Percentiles rank a stretch among this genome's conserved stretches.
These are phyloP conservation scores for Caradrina kadenii DNA, from an alignment of 2,888 invertebrate species.

Conservation along the genomic window DNA sequence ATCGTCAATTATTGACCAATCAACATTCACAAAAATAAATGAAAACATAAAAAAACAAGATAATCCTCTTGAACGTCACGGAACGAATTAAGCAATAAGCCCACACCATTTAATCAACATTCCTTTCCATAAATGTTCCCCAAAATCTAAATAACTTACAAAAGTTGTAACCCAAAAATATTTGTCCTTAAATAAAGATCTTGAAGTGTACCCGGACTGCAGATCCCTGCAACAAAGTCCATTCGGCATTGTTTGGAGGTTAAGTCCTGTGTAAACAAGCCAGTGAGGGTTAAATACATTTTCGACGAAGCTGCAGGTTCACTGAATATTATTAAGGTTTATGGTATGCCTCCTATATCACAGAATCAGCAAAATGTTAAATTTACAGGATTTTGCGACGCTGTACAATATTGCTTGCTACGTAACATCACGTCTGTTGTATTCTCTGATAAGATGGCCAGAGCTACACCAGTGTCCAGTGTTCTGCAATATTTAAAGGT, in stretches of 20 bases:
- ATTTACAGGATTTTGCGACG: conserved; percentile 1
- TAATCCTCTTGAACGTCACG: not conserved
- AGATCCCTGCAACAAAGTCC: conserved; percentile 29
- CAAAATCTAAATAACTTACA: not conserved
- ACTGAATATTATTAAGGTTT: conserved; percentile 41
- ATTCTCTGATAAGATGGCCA: not conserved
- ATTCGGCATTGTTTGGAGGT: conserved; percentile 25
- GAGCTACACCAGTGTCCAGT: not conserved
- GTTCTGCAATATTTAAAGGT: not conserved
- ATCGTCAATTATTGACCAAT: too few species aligned
- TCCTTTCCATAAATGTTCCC: not conserved
- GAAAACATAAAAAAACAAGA: not conserved
- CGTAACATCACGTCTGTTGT: not conserved
- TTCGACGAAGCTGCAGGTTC: conserved; percentile 21
- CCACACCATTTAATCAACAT: not conserved
- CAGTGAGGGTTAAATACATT: conserved; percentile 36
- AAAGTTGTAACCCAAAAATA: conserved; percentile 8
- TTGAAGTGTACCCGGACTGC: conserved; percentile 12
- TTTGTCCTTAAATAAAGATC: conserved; percentile 16
- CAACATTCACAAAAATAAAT: too few species aligned
- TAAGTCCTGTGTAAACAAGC: conserved; percentile 40
- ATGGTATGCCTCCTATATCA: conserved; percentile 8
- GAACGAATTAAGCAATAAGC: not conserved
- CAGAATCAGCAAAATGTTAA: conserved; percentile 25
- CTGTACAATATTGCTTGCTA: conserved; percentile 7